These are phyloP conservation scores for Drosophila sechellia DNA, from an alignment of 1,140 invertebrate genomes.

Conservation along the genomic window DNA sequence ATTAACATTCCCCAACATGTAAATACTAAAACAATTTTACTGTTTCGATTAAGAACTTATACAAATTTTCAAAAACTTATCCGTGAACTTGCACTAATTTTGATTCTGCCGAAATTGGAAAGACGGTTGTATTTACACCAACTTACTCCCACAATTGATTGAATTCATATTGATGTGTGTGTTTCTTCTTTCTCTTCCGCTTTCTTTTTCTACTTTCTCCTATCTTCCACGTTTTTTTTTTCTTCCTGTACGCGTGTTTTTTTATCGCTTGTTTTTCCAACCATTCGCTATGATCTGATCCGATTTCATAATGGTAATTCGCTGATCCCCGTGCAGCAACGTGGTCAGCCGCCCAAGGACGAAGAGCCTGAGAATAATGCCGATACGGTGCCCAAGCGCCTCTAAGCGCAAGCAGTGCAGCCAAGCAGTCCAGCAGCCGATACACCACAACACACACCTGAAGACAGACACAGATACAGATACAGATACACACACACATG, in stretches of 20 bases:
- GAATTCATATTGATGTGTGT: constrained; percentile 46
- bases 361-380: constrained; percentile 81
- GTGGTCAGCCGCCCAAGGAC: constrained; percentile 78
- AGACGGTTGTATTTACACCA: constrained; percentile 3
- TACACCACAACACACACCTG: constrained; percentile 20
- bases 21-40: not conserved
- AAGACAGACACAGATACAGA: constrained; percentile 11
- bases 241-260: constrained; percentile 35
- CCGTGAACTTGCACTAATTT: not conserved
- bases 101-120: not conserved
- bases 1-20: too few species aligned
- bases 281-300: constrained; percentile 9
- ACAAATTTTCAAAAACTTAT: too few species aligned
- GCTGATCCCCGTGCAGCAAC: constrained; percentile 59
- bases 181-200: constrained; percentile 61
- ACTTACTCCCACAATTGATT: constrained; percentile 19
- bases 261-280: constrained; percentile 21
- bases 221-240: constrained; percentile 62
- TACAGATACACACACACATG: constrained; percentile 8
- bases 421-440: constrained; percentile 59
- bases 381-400: constrained; percentile 80
- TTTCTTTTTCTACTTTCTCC: constrained; percentile 63
- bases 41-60: not conserved
- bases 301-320: constrained; percentile 22
- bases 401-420: constrained; percentile 64